Evolutionary conservation across 1,140 invertebrate genomes (phyloP).

Genomic region (Thaumetopoea pityocampa): DNA sequence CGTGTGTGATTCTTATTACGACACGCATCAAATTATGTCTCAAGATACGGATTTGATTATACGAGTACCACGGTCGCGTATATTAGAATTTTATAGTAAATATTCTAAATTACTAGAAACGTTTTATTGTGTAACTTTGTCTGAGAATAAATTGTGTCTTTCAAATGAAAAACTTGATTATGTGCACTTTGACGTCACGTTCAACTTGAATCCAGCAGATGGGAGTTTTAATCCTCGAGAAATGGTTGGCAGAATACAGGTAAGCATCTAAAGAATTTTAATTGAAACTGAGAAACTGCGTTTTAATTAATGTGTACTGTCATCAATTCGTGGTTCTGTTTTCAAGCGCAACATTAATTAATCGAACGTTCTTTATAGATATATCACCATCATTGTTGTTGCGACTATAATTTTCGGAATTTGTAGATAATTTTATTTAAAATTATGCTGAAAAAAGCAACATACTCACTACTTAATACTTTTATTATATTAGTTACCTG

Average conservation of each 20-base stretch:
- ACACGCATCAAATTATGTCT: slow-evolving; percentile 56
- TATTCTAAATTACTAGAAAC: slow-evolving; percentile 69
- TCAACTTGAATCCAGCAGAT: slow-evolving; percentile 57
- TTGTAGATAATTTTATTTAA: too few relatives aligned
- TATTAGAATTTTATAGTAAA: slow-evolving; percentile 60
- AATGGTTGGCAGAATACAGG: slow-evolving; percentile 57
- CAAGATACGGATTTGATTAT: slow-evolving; percentile 58
- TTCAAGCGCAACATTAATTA: too few relatives aligned
- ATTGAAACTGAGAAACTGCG: too few relatives aligned
- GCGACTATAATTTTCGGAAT: too few relatives aligned
- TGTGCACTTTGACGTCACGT: slow-evolving; percentile 58
- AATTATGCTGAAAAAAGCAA: too few relatives aligned
- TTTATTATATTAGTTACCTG: too few relatives aligned
- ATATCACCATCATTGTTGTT: too few relatives aligned
- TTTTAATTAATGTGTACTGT: background rate
- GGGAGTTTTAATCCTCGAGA: slow-evolving; percentile 54
- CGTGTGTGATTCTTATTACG: slow-evolving; percentile 38
- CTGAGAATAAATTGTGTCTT: slow-evolving; percentile 49
- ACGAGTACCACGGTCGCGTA: slow-evolving; percentile 60
- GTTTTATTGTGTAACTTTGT: slow-evolving; percentile 69
- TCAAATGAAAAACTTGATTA: slow-evolving; percentile 48
- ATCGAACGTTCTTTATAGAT: too few relatives aligned
- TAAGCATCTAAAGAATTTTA: too few relatives aligned
- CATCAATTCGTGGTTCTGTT: too few relatives aligned
- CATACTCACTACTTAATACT: too few relatives aligned